A percentile compares a stretch with the other conserved stretches of the same genome.
Evolutionary conservation across 2,113 vertebrate species (phyloP).

Genomic region (Pangasianodon hypophthalmus): DNA sequence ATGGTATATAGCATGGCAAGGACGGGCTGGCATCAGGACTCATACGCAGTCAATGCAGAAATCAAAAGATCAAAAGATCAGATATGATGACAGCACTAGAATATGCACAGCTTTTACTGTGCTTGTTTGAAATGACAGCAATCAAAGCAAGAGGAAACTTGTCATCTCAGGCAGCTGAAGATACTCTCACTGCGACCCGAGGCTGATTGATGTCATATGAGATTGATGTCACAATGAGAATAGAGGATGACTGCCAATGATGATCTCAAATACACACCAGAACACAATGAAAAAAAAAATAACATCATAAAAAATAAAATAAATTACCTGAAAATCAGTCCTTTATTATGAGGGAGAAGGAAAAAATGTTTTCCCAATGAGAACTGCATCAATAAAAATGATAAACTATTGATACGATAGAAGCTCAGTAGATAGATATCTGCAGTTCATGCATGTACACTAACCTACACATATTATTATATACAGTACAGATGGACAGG

Average conservation of each 20-base stretch:
- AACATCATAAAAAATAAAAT: not conserved
- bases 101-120: constrained; percentile 38
- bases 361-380: not conserved
- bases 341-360: not conserved
- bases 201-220: constrained; percentile 49
- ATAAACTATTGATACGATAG: not conserved
- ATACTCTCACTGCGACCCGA: constrained; percentile 39
- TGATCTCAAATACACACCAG: constrained; percentile 21
- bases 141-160: constrained; percentile 47
- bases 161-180: constrained; percentile 48
- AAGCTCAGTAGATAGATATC: not conserved
- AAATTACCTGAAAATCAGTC: not conserved
- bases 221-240: constrained; percentile 49
- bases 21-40: constrained; percentile 2
- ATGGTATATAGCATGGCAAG: not conserved
- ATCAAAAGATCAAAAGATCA: constrained; percentile 26
- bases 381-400: not conserved
- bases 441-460: not conserved
- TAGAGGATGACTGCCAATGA: constrained; percentile 25
- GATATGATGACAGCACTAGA: constrained; percentile 27
- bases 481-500: not conserved
- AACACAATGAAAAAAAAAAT: not conserved
- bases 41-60: constrained; percentile 1
- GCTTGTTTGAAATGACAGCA: constrained; percentile 43
- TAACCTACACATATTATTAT: not conserved